phyloP scores from a whole-genome alignment of 2,797 vertebrate genomes.

The Numenius phaeopus region DNA sequence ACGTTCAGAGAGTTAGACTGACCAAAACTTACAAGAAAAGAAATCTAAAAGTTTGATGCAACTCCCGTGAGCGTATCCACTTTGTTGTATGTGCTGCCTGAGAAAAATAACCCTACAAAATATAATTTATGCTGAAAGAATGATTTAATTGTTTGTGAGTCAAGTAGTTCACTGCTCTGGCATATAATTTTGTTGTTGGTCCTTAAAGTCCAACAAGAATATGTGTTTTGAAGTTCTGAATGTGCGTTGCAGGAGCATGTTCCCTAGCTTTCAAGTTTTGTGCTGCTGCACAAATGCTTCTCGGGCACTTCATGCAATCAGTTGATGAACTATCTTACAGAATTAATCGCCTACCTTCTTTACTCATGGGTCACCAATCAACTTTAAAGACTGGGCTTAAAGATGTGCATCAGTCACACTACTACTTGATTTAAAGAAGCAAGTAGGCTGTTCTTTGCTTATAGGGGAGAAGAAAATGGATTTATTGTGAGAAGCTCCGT shows the following conservation, averaged over 20 bases:
- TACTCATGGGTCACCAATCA: neutral
- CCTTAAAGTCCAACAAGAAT: slow-evolving; percentile 20
- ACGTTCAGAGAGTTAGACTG: neutral
- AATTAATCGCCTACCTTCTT: slow-evolving; percentile 15
- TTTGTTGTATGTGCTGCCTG: neutral
- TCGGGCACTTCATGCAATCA: neutral
- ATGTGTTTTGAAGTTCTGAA: slow-evolving; percentile 48
- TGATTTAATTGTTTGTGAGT: slow-evolving; percentile 59
- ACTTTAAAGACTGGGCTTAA: neutral
- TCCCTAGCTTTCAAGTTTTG: slow-evolving; percentile 44
- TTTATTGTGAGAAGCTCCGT: neutral
- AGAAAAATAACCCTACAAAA: neutral
- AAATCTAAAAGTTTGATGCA: neutral
- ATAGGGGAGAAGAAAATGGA: neutral
- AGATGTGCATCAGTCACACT: neutral
- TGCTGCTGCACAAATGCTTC: neutral
- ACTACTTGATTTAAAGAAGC: neutral
- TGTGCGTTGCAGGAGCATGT: slow-evolving; percentile 5
- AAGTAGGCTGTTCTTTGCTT: neutral
- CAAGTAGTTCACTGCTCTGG: neutral
- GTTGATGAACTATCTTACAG: slow-evolving; percentile 8
- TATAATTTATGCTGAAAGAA: neutral
- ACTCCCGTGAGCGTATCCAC: neutral
- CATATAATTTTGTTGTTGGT: slow-evolving; percentile 36
- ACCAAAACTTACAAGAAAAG: neutral